A percentile compares a stretch with the other conserved stretches of the same genome.
Conservation (phyloP, 2,888 invertebrate species). For the Pollenia labialis region DNA sequence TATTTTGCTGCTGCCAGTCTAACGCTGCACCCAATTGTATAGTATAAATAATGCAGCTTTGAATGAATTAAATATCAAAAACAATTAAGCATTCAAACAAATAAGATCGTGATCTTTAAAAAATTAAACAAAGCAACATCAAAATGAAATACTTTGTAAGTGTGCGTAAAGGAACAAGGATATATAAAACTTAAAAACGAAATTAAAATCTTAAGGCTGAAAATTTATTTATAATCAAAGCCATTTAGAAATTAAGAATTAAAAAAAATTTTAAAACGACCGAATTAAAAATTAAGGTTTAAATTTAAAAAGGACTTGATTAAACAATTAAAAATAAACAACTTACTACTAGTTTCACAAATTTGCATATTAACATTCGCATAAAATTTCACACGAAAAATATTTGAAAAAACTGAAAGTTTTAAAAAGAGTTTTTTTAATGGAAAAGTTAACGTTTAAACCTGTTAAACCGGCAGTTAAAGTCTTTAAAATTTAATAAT, state of each 20-base stretch:
- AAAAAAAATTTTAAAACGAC: background rate
- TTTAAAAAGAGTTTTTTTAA: too few relatives aligned
- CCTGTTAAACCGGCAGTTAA: background rate
- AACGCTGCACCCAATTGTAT: constrained; percentile 40
- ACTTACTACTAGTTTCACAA: too few relatives aligned
- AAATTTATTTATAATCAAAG: background rate
- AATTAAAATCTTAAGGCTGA: background rate
- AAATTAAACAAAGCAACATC: constrained; percentile 30
- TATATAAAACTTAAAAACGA: constrained; percentile 4
- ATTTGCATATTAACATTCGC: too few relatives aligned
- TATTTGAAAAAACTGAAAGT: too few relatives aligned
- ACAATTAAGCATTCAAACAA: constrained; percentile 67
- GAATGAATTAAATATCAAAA: constrained; percentile 62
- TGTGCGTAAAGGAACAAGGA: constrained; percentile 13
- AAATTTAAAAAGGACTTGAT: background rate
- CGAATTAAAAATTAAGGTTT: background rate
- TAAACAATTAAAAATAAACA: too few relatives aligned
- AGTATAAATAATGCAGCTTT: constrained; percentile 69
- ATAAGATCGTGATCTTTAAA: constrained; percentile 68
- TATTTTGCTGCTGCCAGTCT: constrained; percentile 41
- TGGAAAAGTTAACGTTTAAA: too few relatives aligned
- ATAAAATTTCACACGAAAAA: too few relatives aligned
- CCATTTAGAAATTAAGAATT: background rate
- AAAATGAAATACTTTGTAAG: constrained; percentile 76
- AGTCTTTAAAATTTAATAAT: background rate